Conservation (phyloP, 1,140 invertebrate species). For the Platorchestia sp. region DNA sequence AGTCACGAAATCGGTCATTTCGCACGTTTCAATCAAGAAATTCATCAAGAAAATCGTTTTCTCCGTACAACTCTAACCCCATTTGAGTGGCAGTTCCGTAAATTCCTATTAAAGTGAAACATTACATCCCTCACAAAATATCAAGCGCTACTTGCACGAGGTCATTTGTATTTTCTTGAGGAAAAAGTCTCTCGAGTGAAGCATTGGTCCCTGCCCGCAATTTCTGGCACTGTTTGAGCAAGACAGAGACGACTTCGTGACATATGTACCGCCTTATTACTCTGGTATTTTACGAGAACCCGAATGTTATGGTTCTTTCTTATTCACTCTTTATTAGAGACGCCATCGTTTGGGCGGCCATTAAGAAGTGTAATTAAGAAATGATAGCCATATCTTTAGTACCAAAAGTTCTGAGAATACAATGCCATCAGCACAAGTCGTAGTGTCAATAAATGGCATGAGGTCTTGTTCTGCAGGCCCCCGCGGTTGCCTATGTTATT, state of each 20-base stretch:
- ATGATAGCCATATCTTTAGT: constrained; percentile 52
- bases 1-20: too few species aligned
- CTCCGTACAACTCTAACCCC: too few species aligned
- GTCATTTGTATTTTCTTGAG: background rate
- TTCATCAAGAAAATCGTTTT: too few species aligned
- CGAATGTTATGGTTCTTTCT: constrained; percentile 46
- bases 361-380: constrained; percentile 47
- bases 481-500: background rate
- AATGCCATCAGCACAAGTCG: constrained; percentile 48
- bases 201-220: background rate
- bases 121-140: too few species aligned
- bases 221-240: background rate
- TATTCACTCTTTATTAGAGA: constrained; percentile 50
- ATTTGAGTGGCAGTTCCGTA: background rate
- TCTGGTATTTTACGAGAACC: background rate
- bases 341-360: constrained; percentile 41
- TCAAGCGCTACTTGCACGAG: too few species aligned
- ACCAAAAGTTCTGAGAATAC: constrained; percentile 46
- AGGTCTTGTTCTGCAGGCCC: background rate
- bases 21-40: too few species aligned
- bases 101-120: too few species aligned
- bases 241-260: background rate
- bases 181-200: background rate
- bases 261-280: constrained; percentile 41
- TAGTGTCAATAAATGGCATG: constrained; percentile 46